These are phyloP conservation scores for Tamandua tetradactyla DNA, from an alignment of 2,797 vertebrate genomes.

Conservation along the genomic window DNA sequence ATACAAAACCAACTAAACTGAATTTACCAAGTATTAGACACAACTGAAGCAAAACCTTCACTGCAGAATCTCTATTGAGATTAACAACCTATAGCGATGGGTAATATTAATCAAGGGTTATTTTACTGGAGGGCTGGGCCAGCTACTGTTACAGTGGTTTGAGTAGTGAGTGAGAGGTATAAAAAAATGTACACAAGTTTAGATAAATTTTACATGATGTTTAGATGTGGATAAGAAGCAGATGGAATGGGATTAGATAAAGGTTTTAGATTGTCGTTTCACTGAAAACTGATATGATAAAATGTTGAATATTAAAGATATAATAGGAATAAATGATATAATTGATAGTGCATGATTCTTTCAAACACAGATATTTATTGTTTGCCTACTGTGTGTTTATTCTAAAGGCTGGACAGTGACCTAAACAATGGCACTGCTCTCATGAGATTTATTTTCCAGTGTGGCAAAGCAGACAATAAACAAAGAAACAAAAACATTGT, in stretches of 20 bases:
- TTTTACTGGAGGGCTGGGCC: background rate
- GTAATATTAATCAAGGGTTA: background rate
- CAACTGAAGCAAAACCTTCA: background rate
- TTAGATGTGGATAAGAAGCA: background rate
- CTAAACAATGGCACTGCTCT: background rate
- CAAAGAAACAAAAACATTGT: background rate
- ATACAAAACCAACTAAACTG: background rate
- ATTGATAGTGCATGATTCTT: background rate
- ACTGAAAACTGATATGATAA: background rate
- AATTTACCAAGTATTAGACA: background rate
- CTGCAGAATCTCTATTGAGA: background rate
- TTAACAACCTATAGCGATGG: background rate
- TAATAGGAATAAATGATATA: background rate
- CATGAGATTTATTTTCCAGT: background rate
- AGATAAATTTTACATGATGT: background rate
- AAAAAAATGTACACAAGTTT: background rate
- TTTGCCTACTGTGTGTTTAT: background rate
- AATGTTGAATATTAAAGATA: background rate
- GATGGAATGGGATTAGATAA: background rate
- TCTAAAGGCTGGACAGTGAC: background rate
- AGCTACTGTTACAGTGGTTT: background rate
- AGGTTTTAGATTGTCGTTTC: background rate
- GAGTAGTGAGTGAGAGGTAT: background rate
- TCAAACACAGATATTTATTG: background rate
- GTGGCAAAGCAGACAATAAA: background rate